phyloP scores from a whole-genome alignment of 2,113 vertebrate species.

The Pan troglodytes region NHGRI_mPanTro3-v2.1_pri NC_072404.2:134332001-134332500 shows the following conservation, averaged over 20 bases:
- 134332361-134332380: not conserved
- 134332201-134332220: not conserved
- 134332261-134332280: not conserved
- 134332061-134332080: not conserved
- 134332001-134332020: not conserved
- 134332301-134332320: not conserved
- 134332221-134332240: not conserved
- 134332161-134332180: not conserved
- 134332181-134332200: not conserved
- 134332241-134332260: not conserved
- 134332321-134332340: not conserved
- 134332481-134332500: conserved; percentile 11
- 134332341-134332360: not conserved
- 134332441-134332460: not conserved
- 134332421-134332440: conserved; percentile 29
- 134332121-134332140: not conserved
- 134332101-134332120: not conserved
- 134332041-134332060: not conserved
- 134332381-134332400: not conserved
- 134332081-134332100: not conserved
- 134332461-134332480: not conserved
- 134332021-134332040: not conserved
- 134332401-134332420: conserved; percentile 28
- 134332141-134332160: not conserved
- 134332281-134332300: not conserved